phyloP scores from a whole-genome alignment of 2,797 vertebrate genomes.

The Sebastes melanostomus region DNA sequence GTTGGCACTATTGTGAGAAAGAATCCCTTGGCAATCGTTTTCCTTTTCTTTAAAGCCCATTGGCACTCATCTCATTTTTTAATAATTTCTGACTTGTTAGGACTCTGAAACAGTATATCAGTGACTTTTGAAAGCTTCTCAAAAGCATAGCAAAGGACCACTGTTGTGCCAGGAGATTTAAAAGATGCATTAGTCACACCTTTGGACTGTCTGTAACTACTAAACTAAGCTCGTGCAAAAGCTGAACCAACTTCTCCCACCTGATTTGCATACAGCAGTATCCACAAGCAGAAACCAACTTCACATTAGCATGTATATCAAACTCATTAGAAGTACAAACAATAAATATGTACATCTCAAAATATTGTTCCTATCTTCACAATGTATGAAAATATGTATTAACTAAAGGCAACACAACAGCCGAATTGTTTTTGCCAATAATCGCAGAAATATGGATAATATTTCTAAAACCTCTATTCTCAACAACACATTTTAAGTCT shows the following conservation, averaged over 20 bases:
- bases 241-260: slow-evolving; percentile 1
- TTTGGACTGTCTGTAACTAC: slow-evolving; percentile 48
- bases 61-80: slow-evolving; percentile 68
- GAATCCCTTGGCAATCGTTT: slow-evolving; percentile 59
- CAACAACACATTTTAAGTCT: background rate
- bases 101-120: slow-evolving; percentile 75
- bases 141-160: slow-evolving; percentile 41
- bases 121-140: slow-evolving; percentile 69
- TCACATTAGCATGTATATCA: background rate
- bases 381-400: background rate
- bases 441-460: background rate
- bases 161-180: slow-evolving; percentile 59
- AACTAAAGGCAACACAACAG: background rate
- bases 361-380: background rate
- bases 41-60: slow-evolving; percentile 64
- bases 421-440: background rate
- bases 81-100: slow-evolving; percentile 71
- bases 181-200: slow-evolving; percentile 65
- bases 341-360: background rate
- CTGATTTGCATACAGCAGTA: background rate
- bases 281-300: background rate
- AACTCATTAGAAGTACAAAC: background rate
- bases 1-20: slow-evolving; percentile 63
- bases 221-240: background rate
- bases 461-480: background rate